Base-by-base conservation (phyloP, 2,797 vertebrate genomes). In the Acanthopagrus latus region DNA sequence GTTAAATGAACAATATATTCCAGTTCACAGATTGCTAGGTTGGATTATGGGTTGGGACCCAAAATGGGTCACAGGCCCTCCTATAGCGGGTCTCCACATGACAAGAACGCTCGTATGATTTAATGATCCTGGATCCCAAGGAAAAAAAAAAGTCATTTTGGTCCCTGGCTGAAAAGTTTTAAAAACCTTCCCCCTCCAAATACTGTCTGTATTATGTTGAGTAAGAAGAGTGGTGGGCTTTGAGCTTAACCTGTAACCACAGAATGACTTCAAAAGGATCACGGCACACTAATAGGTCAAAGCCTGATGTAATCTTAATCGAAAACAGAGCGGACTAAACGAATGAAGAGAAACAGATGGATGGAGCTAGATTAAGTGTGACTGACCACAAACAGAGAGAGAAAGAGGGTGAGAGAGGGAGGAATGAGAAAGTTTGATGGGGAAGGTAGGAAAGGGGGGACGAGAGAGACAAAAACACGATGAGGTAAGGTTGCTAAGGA, bases 261-360 rank as follows among this genome's bases (percentile, higher is more conserved):
- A 91, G 84, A 88, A 91, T 87, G 89, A 91, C 93, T 94, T 94
- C 91, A 92, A 94, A 93, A 91, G 92, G 91, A 93, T 93, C 91
- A 88, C 65, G 69, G 88, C 92, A 75, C 92, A 90, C 92, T 94
- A 94, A 94, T 92, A 93, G 93, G 93, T 94, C 92, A 94, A 93
- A 94, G 93, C 91, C 93, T 94, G 93, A 93, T 94, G 93, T 94
- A 94, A 94, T 93, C 93, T 93, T 94, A 94, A 94, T 93, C 76
- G 60, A 87, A 93, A 93, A 64, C 93, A 94, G 93, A 43, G 78
- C 44, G 14, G 82, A 91, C 89, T 86, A 93, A 94, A 93, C 74
- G 91, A 93, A 89, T 94, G 93, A 94, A 94, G 93, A 94, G 93
- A 94, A 94, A 93, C 93, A 94, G 93, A 94, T 94, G 93, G 92